These are phyloP conservation scores for human (Homo sapiens) DNA, from an alignment of 2,113 vertebrate genomes.

Conservation along the genomic window GRCh38 chr16:88752501-88753000, in stretches of 20 bases:
- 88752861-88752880: background rate
- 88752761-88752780: no score
- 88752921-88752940: accelerated
- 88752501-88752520: background rate
- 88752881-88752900: background rate
- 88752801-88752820: background rate
- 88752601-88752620: background rate
- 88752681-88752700: background rate
- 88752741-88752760: no score
- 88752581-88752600: no score
- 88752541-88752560: background rate
- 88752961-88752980: background rate
- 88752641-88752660: background rate
- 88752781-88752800: background rate
- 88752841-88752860: background rate
- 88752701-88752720: background rate
- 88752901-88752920: background rate
- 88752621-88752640: no score
- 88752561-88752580: background rate
- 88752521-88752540: no score
- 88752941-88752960: background rate
- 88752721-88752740: accelerated
- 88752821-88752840: background rate
- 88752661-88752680: background rate
- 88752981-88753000: no score